These are phyloP conservation scores for Sminthurides bifidus DNA, from an alignment of 1,140 invertebrate species.

Conservation along the genomic window DNA sequence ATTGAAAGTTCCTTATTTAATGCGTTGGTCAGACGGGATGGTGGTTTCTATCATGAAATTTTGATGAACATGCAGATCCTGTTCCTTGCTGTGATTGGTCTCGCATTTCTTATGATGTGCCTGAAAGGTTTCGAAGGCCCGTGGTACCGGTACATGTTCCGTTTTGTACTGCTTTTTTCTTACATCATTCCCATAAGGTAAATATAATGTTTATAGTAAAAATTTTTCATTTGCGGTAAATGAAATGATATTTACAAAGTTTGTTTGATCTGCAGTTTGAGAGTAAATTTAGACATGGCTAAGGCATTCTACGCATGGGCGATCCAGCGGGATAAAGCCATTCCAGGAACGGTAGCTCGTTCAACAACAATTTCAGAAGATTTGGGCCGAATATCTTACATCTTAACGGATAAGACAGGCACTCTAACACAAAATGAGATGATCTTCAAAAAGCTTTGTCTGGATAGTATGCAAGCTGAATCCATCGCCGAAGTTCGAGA, in stretches of 20 bases:
- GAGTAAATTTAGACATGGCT: constrained; percentile 97
- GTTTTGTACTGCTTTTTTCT: constrained; percentile 93
- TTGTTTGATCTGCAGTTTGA: constrained; percentile 48
- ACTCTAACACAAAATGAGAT: constrained; percentile 98
- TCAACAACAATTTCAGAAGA: constrained; percentile 98
- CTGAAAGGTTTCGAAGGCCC: constrained; percentile 89
- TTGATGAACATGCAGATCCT: constrained; percentile 52
- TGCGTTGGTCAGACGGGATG: too few relatives aligned
- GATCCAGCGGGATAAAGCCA: constrained; percentile 85
- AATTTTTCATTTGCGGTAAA: not conserved
- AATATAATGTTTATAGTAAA: constrained; percentile 28
- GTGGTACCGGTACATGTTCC: constrained; percentile 93
- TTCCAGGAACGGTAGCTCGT: constrained; percentile 84
- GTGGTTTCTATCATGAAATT: too few relatives aligned
- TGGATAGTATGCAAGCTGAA: constrained; percentile 52
- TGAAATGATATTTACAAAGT: not conserved
- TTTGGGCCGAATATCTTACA: constrained; percentile 86
- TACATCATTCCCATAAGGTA: constrained; percentile 97
- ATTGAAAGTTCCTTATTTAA: too few relatives aligned
- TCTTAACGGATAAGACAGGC: constrained; percentile 95
- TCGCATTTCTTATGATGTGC: constrained; percentile 88
- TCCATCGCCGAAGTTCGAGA: constrained; percentile 19
- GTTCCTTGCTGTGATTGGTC: constrained; percentile 79
- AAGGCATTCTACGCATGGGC: constrained; percentile 96
- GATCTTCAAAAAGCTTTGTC: constrained; percentile 88